Evolutionary conservation across 1,140 invertebrate species (phyloP), one percentile per base, ranked within the genome.

Genomic region (Drosophila azteca): DNA sequence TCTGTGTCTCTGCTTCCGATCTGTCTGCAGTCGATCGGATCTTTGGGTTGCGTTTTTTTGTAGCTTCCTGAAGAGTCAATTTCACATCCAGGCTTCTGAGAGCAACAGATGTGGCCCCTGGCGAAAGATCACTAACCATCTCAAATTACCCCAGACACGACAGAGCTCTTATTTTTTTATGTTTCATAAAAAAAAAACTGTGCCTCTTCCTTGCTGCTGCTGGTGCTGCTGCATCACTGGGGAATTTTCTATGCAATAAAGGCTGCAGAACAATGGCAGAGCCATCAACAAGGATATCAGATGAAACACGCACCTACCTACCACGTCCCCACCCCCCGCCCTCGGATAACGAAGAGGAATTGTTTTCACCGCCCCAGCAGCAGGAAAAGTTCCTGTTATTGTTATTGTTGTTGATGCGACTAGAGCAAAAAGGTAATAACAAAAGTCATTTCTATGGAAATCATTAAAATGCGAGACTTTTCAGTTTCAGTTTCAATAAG

Each of bases 21-120:
- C 75, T 87, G 79, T 83, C 81, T 84, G 77, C 60, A 49, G 26
- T 35, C 17, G 43, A 54, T 41, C 44, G 22, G 53, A 31, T 31
- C 29, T 41, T 41, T 39, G 52, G 22, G 17, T 35, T 44, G 8
- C 31, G 13, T 46, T 29, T 35, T 59, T 58, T 51, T 79, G 75
- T 83, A 52, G 75, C 71, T 85, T 85, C 82, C 82, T 85, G 79
- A 87, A 76, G 75, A 82, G 46, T 84, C 76, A 79, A 77, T 84
- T 83, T 69, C 79, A 72, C 53, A 44, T n/a, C 44, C 41, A 48
- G 65, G 64, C 46, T 80, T 45, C 57, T 43, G 66, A 77, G 78
- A 87, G 78, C 75, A 85, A 78, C 82, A 85, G 82, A 85, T 85
- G 82, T 69, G 20, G 59, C 7, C 46, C 46, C 31, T 46, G 52